Percentiles rank a stretch among this genome's conserved stretches.
Conservation (phyloP, 2,113 vertebrate species). For the Enhydra lutris region DNA sequence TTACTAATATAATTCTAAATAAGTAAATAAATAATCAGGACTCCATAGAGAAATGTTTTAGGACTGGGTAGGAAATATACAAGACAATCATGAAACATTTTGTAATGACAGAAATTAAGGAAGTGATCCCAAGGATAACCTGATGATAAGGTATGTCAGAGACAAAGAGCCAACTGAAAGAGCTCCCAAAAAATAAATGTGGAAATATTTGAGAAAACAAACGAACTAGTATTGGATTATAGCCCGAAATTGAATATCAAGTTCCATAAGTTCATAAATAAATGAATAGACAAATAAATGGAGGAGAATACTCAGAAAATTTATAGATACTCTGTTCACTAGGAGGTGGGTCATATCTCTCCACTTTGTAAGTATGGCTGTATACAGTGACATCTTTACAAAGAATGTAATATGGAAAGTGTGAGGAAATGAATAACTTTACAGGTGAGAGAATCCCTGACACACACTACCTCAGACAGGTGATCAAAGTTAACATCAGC, state of each 20-base stretch:
- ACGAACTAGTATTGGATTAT: not conserved
- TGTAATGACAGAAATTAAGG: not conserved
- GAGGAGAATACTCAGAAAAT: not conserved
- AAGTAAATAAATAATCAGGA: not conserved
- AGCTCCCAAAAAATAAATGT: not conserved
- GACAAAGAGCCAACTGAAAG: not conserved
- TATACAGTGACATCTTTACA: not conserved
- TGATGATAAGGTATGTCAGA: not conserved
- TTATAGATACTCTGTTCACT: not conserved
- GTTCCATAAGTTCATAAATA: not conserved
- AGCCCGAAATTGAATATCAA: not conserved
- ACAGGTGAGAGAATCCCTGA: not conserved
- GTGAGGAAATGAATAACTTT: not conserved
- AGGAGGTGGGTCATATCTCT: not conserved
- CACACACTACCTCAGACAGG: not conserved
- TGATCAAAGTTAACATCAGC: not conserved
- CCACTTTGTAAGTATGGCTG: not conserved
- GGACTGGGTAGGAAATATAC: not conserved
- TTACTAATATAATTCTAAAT: not conserved
- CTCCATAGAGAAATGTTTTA: not conserved
- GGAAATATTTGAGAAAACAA: not conserved
- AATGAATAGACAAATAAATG: not conserved
- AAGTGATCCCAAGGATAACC: not conserved
- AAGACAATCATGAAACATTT: not conserved
- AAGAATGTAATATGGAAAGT: not conserved